Percentiles rank a stretch among this genome's conserved stretches.
These are phyloP conservation scores for Merops nubicus DNA, from an alignment of 2,113 vertebrate genomes.

Conservation along the genomic window DNA sequence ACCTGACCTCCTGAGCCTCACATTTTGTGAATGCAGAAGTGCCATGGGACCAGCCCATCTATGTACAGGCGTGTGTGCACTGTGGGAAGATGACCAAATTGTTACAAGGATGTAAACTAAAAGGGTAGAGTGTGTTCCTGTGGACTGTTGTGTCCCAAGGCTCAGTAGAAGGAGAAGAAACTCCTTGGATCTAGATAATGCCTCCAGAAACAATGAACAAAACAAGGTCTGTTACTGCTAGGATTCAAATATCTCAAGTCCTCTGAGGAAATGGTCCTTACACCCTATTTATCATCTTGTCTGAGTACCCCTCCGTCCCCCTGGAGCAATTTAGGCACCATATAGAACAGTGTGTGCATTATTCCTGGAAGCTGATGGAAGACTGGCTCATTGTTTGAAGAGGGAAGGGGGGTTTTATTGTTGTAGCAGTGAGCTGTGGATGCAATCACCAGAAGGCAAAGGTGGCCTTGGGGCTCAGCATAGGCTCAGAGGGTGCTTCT, in stretches of 20 bases:
- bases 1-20: neutral
- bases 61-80: neutral
- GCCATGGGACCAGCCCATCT: neutral
- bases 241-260: neutral
- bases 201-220: neutral
- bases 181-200: neutral
- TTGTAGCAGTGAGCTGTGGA: neutral
- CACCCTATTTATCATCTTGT: neutral
- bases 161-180: neutral
- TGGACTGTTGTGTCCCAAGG: neutral
- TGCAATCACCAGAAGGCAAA: neutral
- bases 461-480: accelerated
- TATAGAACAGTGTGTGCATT: neutral
- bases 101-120: neutral
- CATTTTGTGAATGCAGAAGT: neutral
- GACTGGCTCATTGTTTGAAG: neutral
- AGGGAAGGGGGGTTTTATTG: neutral
- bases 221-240: neutral
- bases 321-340: accelerated
- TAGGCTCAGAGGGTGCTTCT: neutral
- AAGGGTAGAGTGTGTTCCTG: neutral
- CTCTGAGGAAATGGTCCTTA: neutral
- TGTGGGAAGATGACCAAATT: neutral
- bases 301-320: neutral
- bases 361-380: neutral